Conservation (phyloP, 2,113 vertebrate genomes). For the Thinocorus orbignyianus region DNA sequence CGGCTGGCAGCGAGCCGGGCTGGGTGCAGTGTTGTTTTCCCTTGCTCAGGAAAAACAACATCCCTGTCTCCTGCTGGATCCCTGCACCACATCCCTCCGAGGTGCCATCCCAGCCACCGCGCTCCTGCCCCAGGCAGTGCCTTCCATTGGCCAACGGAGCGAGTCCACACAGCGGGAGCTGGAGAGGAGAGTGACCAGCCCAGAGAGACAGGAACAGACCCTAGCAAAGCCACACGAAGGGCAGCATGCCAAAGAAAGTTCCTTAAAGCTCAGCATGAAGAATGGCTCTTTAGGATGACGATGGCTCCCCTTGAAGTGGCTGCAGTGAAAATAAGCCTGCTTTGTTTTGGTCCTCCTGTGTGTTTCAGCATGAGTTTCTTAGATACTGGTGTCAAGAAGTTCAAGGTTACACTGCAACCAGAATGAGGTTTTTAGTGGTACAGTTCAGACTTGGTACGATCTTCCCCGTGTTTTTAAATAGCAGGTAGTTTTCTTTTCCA, state of each 20-base stretch:
- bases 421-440: not conserved
- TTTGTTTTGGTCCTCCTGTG: slow-evolving; percentile 38
- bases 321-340: slow-evolving; percentile 16
- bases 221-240: slow-evolving; percentile 13
- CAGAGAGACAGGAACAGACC: not conserved
- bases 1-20: not conserved
- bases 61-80: not conserved
- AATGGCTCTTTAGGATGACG: slow-evolving; percentile 41
- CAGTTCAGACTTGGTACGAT: not conserved
- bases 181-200: not conserved
- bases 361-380: not conserved
- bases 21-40: not conserved
- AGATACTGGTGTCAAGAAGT: not conserved
- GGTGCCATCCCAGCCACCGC: not conserved
- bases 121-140: not conserved
- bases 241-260: slow-evolving; percentile 1
- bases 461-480: not conserved
- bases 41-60: not conserved
- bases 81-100: not conserved
- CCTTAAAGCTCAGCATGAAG: slow-evolving; percentile 32
- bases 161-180: not conserved
- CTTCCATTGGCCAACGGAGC: not conserved
- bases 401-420: not conserved
- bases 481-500: not conserved
- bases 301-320: not conserved